Evolutionary conservation across 2,888 invertebrate species (phyloP).

Genomic region (Trypoxylon attenuatum): DNA sequence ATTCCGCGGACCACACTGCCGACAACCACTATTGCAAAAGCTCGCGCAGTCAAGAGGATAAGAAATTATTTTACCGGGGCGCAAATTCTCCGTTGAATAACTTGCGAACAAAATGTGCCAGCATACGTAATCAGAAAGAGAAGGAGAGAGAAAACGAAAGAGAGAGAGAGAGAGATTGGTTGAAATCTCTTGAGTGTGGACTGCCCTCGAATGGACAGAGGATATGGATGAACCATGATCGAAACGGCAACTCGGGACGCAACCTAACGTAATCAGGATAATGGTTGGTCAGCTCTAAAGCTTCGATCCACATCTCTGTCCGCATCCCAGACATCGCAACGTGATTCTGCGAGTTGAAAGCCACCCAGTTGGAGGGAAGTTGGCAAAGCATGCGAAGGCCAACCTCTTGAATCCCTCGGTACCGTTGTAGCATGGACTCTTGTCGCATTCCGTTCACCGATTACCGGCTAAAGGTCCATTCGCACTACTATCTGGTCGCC

Average conservation of each 20-base stretch:
- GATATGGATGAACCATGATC: no score
- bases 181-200: background rate
- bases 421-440: no score
- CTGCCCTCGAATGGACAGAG: no score
- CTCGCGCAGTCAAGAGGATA: background rate
- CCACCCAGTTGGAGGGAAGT: no score
- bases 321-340: constrained; percentile 57
- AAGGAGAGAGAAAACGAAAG: constrained; percentile 10
- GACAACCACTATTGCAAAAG: background rate
- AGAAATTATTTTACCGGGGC: background rate
- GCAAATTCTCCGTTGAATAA: background rate
- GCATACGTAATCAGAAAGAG: background rate
- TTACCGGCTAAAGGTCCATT: no score
- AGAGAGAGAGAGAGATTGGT: background rate
- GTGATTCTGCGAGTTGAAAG: constrained; percentile 53
- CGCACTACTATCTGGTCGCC: no score
- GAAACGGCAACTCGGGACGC: constrained; percentile 42
- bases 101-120: background rate
- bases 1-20: background rate
- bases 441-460: no score
- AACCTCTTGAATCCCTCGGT: no score
- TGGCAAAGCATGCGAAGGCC: no score
- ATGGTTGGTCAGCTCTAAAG: constrained; percentile 56
- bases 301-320: constrained; percentile 43
- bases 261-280: constrained; percentile 63